Percentiles rank a stretch among this genome's conserved stretches.
Evolutionary conservation across 1,140 invertebrate species (phyloP).

Genomic region (Steinernema khuongi): DNA sequence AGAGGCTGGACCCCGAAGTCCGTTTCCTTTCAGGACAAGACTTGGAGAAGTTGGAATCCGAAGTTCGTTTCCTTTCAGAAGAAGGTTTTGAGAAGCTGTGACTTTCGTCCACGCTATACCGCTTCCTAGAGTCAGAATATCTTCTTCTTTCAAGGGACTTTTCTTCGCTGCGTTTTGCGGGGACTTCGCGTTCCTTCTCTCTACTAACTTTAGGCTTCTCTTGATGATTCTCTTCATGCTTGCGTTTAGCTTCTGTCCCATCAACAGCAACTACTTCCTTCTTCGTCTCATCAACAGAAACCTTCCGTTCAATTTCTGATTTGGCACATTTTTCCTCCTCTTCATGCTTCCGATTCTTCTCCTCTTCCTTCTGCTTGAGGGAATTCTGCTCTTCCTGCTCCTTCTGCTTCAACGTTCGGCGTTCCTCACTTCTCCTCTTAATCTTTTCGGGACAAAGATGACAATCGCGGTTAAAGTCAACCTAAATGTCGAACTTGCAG

Average conservation of each 20-base stretch:
- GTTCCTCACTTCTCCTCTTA: not conserved
- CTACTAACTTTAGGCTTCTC: too few relatives aligned
- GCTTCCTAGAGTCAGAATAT: not conserved
- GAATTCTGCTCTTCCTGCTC: not conserved
- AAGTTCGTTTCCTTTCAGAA: not conserved
- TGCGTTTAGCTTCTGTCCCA: not conserved
- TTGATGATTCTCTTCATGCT: not conserved
- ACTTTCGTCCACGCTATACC: not conserved
- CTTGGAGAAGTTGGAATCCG: not conserved
- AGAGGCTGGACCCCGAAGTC: not conserved
- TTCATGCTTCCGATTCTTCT: not conserved
- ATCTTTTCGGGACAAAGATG: not conserved
- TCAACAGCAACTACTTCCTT: not conserved
- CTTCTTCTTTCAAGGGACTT: not conserved
- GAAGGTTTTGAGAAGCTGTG: not conserved
- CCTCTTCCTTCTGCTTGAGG: not conserved
- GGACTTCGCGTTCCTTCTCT: not conserved
- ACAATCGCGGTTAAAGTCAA: constrained; percentile 7
- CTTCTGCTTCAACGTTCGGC: not conserved
- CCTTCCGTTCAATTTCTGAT: not conserved
- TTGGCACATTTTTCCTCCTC: not conserved
- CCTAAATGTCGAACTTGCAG: not conserved
- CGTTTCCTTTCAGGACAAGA: not conserved
- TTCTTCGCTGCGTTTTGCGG: too few relatives aligned
- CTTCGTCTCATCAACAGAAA: not conserved